These are phyloP conservation scores for Hepsetus odoe DNA, from an alignment of 2,113 vertebrate genomes.

Conservation along the genomic window DNA sequence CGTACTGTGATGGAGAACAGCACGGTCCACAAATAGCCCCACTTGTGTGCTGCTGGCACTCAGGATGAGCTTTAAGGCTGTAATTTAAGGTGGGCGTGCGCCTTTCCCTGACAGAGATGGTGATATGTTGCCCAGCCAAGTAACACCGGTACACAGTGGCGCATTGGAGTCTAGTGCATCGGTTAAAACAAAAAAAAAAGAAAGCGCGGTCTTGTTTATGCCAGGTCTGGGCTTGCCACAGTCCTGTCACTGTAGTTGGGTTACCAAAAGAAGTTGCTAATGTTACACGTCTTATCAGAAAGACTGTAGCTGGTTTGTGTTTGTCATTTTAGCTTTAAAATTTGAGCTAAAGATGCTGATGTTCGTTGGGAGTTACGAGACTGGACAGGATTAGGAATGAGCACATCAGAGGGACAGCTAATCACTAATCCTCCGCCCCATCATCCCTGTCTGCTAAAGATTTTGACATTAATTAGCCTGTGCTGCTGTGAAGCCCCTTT, in stretches of 20 bases:
- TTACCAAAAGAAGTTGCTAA: no score
- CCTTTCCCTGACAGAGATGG: neutral
- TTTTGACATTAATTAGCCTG: conserved; percentile 11
- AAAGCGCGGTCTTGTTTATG: neutral
- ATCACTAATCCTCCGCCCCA: neutral
- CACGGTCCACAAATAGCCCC: neutral
- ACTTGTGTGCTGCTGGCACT: neutral
- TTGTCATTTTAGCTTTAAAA: no score
- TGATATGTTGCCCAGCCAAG: neutral
- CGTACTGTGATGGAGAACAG: conserved; percentile 2
- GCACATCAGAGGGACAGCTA: no score
- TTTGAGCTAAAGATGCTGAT: no score
- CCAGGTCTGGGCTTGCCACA: neutral
- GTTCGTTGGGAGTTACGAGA: no score
- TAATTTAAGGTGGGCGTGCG: conserved; percentile 6
- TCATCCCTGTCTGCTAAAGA: neutral
- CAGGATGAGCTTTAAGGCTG: neutral
- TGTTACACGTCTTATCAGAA: no score
- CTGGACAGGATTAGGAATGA: no score
- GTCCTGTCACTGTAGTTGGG: neutral
- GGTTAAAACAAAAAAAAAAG: neutral
- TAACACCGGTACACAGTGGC: neutral
- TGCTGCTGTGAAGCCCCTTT: neutral
- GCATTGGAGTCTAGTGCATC: neutral
- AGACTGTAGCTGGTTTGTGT: no score